A percentile compares a stretch with the other conserved stretches of the same genome.
These are phyloP conservation scores for Manis crassicaudata DNA, from an alignment of 2,797 vertebrate species.

Conservation along the genomic window DNA sequence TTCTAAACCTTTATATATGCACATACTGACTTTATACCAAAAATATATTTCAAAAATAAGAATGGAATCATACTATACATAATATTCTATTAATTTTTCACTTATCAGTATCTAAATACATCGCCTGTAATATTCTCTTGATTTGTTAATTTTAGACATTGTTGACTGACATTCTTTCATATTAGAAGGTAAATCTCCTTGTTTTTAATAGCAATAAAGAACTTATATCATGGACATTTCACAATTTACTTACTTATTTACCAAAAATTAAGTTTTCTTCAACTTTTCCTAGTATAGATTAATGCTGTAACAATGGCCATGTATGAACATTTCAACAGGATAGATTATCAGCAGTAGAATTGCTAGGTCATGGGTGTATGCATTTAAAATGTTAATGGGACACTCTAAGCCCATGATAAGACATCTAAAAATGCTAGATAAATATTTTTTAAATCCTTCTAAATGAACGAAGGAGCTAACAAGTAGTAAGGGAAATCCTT, in stretches of 20 bases:
- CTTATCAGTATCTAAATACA: neutral
- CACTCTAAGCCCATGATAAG: neutral
- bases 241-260: neutral
- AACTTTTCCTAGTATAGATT: neutral
- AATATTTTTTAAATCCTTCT: neutral
- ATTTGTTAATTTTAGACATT: neutral
- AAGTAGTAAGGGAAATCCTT: neutral
- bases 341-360: neutral
- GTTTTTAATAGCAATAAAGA: neutral
- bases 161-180: neutral
- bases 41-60: slow-evolving; percentile 2
- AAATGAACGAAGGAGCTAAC: neutral
- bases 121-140: neutral
- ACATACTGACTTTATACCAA: neutral
- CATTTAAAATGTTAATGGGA: neutral
- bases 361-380: neutral
- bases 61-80: neutral
- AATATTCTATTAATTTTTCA: neutral
- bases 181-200: neutral
- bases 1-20: neutral
- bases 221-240: neutral
- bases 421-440: neutral
- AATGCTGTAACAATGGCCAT: neutral
- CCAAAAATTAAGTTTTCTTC: neutral
- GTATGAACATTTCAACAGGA: neutral